Base-by-base conservation (phyloP, 2,888 invertebrate genomes). In the Pyralis farinalis region DNA sequence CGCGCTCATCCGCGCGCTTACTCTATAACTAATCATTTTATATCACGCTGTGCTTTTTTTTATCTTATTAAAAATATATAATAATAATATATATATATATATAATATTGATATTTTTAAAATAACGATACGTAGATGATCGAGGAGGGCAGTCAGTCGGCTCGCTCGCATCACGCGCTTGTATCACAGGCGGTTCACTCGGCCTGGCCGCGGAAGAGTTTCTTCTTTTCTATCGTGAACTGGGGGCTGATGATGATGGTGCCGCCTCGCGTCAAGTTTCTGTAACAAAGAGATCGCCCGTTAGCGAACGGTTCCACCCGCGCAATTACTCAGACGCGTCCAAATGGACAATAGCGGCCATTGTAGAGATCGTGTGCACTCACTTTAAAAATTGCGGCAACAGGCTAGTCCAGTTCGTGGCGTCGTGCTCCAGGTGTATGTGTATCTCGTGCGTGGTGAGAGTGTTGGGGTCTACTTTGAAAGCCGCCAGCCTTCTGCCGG, bases 311-410 rank as follows among this genome's bases (percentile, higher is more conserved):
- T 12, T 31, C 10, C 7, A 12, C 6, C 31, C 8, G 12, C 5
- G 5, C 11, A 10, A n/a, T 30, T 6, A 7, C 6, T 3, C 3
- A 7, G 7, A 12, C 2, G n/a, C n/a, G n/a, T n/a, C n/a, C n/a
- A n/a, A 31, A 31, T 11, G 8, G 1, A 31, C 8, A 12, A 12
- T 12, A 31, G 12, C 12, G 11, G 12, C 11, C 10, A 12, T 12
- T 25, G 20, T 39, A 34, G 11, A 37, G 27, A 3, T 7, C 12
- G 16, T 22, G 9, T 43, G 53, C 53, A 93, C 95, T 94, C 85
- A 96, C 96, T 96, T 96, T 83, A 97, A 91, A 84, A 97, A 95
- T 82, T 96, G 96, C 79, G 96, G 96, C 83, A 97, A 90, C 72
- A 95, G 91, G 62, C 94, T 94, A 58, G 94, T 95, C 97, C 97